Percentiles rank a stretch among this genome's conserved stretches.
Evolutionary conservation across 2,113 vertebrate species (phyloP).

Genomic region (Pogona vitticeps): DNA sequence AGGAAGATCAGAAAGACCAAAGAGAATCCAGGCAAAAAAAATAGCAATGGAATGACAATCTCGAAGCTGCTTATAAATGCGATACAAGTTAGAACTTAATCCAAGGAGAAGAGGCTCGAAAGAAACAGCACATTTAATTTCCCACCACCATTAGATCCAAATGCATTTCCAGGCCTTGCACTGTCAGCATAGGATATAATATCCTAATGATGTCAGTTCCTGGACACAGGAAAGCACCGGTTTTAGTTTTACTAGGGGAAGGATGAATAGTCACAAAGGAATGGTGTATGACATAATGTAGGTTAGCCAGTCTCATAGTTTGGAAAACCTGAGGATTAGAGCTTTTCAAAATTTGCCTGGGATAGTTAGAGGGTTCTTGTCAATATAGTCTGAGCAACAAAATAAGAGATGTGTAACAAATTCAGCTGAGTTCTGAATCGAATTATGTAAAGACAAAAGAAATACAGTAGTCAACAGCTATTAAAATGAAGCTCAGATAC

Average conservation of each 20-base stretch:
- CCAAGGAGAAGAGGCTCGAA: slow-evolving; percentile 3
- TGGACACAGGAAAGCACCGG: slow-evolving; percentile 59
- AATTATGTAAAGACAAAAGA: too few species aligned
- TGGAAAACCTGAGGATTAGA: slow-evolving; percentile 14
- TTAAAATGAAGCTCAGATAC: too few species aligned
- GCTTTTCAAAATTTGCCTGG: slow-evolving; percentile 55
- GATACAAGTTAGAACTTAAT: background rate
- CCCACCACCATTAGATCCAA: slow-evolving; percentile 41
- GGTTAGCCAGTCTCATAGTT: slow-evolving; percentile 48
- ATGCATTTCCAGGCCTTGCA: slow-evolving; percentile 67
- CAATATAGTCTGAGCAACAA: too few species aligned
- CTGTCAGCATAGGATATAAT: slow-evolving; percentile 69
- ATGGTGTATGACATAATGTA: slow-evolving; percentile 54
- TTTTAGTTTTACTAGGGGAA: slow-evolving; percentile 70
- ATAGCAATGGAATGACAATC: background rate
- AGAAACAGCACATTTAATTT: slow-evolving; percentile 54
- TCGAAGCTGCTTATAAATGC: background rate
- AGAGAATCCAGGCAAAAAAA: slow-evolving; percentile 15
- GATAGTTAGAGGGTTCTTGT: slow-evolving; percentile 37
- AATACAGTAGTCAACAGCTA: too few species aligned
- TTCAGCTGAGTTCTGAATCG: too few species aligned
- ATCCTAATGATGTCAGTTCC: slow-evolving; percentile 73
- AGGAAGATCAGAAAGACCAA: slow-evolving; percentile 36
- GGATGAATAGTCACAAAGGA: slow-evolving; percentile 69
- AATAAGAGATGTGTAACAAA: too few species aligned